Percentiles rank a stretch among this genome's conserved stretches.
phyloP scores from a whole-genome alignment of 2,888 invertebrate genomes.

The Eupithecia subumbrata region DNA sequence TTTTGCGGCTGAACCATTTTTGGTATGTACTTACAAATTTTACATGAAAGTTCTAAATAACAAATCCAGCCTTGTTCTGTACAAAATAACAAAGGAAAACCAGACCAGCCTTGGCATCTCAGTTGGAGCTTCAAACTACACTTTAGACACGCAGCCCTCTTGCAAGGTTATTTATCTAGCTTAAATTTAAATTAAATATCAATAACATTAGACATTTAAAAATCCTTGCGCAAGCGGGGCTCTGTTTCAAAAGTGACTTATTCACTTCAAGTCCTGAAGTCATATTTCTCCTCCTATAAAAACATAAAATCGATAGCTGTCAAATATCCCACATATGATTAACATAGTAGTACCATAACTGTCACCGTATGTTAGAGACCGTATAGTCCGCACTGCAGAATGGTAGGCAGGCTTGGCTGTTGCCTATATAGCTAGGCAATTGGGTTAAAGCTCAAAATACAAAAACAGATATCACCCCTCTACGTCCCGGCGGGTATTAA shows the following conservation, averaged over 20 bases:
- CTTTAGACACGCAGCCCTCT: neutral
- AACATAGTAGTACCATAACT: neutral
- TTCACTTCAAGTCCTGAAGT: neutral
- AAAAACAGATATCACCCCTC: too few relatives aligned
- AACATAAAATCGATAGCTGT: neutral
- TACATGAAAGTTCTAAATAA: neutral
- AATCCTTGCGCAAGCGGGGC: neutral
- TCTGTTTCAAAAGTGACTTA: neutral
- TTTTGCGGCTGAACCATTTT: neutral
- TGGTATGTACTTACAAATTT: conserved; percentile 4
- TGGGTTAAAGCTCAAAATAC: neutral
- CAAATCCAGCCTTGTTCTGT: neutral
- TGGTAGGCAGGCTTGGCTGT: neutral
- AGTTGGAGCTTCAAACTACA: neutral
- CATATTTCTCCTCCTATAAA: neutral
- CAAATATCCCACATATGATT: neutral
- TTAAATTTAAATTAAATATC: too few relatives aligned
- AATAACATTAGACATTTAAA: neutral
- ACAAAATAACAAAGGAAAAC: neutral
- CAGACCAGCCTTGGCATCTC: neutral
- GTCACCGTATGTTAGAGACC: neutral
- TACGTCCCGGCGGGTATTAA: neutral
- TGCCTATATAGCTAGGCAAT: neutral
- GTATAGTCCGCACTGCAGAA: neutral
- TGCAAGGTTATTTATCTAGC: neutral